These are phyloP conservation scores for Varroa destructor DNA, from an alignment of 1,140 invertebrate species.

Conservation along the genomic window DNA sequence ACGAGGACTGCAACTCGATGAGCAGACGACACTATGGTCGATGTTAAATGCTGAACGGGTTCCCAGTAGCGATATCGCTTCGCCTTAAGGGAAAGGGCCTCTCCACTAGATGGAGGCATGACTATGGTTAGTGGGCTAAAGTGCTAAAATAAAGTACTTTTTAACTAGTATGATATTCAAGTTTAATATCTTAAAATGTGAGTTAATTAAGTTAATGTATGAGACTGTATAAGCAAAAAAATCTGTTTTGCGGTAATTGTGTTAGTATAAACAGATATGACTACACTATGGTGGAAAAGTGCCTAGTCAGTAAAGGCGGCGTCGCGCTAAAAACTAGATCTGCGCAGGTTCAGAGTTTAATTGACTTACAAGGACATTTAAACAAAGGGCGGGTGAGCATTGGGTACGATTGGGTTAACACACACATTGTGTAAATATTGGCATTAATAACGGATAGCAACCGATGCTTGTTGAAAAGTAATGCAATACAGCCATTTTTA, in stretches of 20 bases:
- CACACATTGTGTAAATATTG: no score
- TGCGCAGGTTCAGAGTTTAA: slow-evolving; percentile 15
- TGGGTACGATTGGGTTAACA: no score
- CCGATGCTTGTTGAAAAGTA: no score
- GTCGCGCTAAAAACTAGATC: slow-evolving; percentile 13
- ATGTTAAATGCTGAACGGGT: slow-evolving; percentile 16
- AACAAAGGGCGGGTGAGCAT: background rate
- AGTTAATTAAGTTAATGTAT: background rate
- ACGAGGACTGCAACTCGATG: slow-evolving; percentile 8
- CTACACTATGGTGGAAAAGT: no score
- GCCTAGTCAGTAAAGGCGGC: no score
- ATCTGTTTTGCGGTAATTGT: no score
- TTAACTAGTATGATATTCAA: background rate
- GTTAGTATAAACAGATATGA: no score
- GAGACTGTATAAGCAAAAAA: background rate
- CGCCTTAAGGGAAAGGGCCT: background rate
- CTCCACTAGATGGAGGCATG: background rate
- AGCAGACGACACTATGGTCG: background rate
- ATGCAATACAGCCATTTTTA: no score
- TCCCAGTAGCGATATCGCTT: background rate
- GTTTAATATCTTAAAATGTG: background rate
- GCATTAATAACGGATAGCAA: no score
- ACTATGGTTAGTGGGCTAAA: background rate
- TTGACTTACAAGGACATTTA: slow-evolving; percentile 19
- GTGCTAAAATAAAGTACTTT: background rate